Base-by-base conservation (phyloP, 2,113 vertebrate genomes). In the Charina bottae region DNA sequence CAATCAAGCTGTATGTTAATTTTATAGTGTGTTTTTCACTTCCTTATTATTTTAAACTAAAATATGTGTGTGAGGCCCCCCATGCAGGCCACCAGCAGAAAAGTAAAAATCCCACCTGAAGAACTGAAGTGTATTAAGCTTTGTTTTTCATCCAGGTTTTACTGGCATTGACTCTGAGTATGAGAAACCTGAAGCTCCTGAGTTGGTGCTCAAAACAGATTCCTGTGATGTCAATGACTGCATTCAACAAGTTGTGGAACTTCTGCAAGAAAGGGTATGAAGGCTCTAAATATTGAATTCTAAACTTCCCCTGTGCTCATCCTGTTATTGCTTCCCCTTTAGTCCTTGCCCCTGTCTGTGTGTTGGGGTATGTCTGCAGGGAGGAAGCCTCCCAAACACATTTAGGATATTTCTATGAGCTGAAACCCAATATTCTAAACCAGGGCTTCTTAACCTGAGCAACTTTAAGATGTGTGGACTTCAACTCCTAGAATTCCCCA, bases 141-240 rank as follows among this genome's bases (percentile, higher is more conserved):
- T 91, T 93, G 6, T 92, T 1, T 37, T 0, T 90, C 90, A 17
- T 95, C 13, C 94, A 99, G 99, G 99, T 86, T 99, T 99, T 96
- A 99, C 99, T 92, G 99, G 99, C 6, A 99, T 99, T 89, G 99
- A 99, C 95, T 98, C 99, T 0, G 99, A 99, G 91, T 99, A 99
- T 92, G 99, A 99, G 96, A 99, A 99, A 86, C 99, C 99, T 0
- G 99, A 99, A 96, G 98, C 98, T 19, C 99, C 99, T 2, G 99
- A 99, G 90, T 96, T 99, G 96, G 99, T 99, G 91, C 97, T 99
- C 95, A 99, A 99, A 97, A 99, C 99, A 0, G 99, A 99, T 96
- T 98, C 98, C 26, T 99, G 99, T 96, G 98, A 97, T 54, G 99
- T 99, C 33, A 99, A 99, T 42, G 99, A 99, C 86, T 99, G 98